phyloP scores from a whole-genome alignment of 2,888 invertebrate genomes.

The Dynastes tityus region DNA sequence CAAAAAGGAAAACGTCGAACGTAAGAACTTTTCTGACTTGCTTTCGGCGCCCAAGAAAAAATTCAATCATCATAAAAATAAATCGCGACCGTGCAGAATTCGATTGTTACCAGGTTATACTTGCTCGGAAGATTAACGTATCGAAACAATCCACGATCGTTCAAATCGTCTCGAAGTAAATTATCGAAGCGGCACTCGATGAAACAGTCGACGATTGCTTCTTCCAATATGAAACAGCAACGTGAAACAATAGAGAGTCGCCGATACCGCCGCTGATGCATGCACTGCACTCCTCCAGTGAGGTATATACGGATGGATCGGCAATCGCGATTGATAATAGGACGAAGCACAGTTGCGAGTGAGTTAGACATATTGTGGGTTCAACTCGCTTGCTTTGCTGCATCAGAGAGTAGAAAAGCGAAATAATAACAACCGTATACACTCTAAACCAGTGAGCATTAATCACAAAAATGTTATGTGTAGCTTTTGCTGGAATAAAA shows the following conservation, averaged over 20 bases:
- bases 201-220: constrained; percentile 16
- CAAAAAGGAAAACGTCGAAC: neutral
- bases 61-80: constrained; percentile 47
- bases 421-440: no score
- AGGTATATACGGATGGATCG: neutral
- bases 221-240: constrained; percentile 18
- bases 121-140: constrained; percentile 43
- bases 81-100: constrained; percentile 42
- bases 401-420: no score
- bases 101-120: constrained; percentile 34
- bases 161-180: constrained; percentile 26
- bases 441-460: neutral
- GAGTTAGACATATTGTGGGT: no score
- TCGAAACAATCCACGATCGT: constrained; percentile 22
- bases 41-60: constrained; percentile 13
- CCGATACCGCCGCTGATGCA: neutral
- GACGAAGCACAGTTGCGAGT: no score
- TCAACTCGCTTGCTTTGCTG: no score
- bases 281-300: neutral
- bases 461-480: neutral
- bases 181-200: constrained; percentile 28
- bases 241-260: constrained; percentile 18
- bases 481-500: neutral
- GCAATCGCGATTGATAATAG: neutral
- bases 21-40: neutral